phyloP scores from a whole-genome alignment of 2,113 vertebrate species.

The Pteruthius melanotis region DNA sequence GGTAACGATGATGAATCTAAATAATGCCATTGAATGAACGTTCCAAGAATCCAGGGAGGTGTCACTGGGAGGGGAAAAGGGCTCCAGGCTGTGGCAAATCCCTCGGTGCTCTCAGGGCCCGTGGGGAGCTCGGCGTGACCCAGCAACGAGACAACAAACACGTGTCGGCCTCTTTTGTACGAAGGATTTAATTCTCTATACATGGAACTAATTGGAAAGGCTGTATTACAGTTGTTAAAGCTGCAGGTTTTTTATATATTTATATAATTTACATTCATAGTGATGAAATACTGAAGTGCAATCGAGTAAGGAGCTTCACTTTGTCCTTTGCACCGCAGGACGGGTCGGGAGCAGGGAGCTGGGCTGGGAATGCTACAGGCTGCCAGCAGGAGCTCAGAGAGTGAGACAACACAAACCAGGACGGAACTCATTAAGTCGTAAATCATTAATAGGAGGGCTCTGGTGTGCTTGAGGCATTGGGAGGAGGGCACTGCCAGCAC shows the following conservation, averaged over 20 bases:
- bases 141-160: constrained; percentile 77
- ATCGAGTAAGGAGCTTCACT: constrained; percentile 57
- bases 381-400: constrained; percentile 27
- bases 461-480: constrained; percentile 52
- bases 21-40: background rate
- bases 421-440: background rate
- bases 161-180: constrained; percentile 78
- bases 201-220: constrained; percentile 83
- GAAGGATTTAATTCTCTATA: constrained; percentile 90
- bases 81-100: background rate
- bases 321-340: constrained; percentile 48
- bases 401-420: background rate
- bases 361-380: constrained; percentile 11
- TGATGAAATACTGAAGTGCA: constrained; percentile 79
- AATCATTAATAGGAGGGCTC: constrained; percentile 35
- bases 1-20: background rate
- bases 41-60: background rate
- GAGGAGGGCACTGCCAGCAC: constrained; percentile 34
- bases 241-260: constrained; percentile 81
- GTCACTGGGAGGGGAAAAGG: background rate
- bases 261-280: constrained; percentile 86
- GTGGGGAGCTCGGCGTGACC: constrained; percentile 1
- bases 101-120: background rate
- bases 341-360: background rate
- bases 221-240: constrained; percentile 89